A percentile compares a stretch with the other conserved stretches of the same genome.
These are phyloP conservation scores for Nannoperca australis DNA, from an alignment of 2,797 vertebrate genomes.

Conservation along the genomic window DNA sequence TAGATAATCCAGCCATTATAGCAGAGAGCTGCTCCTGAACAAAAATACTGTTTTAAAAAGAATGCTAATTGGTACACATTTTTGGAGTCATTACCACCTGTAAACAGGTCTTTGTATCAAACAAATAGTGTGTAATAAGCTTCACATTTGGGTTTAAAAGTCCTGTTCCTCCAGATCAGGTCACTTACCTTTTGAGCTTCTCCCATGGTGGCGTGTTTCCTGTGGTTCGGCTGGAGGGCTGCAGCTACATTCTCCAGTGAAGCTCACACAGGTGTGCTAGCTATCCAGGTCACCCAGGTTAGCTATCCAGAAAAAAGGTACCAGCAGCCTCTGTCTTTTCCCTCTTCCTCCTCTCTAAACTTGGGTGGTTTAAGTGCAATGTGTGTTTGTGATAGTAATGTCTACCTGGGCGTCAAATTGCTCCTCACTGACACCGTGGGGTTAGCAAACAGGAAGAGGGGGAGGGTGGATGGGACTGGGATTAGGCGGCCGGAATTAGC, in stretches of 20 bases:
- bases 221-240: constrained; percentile 64
- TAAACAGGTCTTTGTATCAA: background rate
- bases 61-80: background rate
- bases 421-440: constrained; percentile 49
- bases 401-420: constrained; percentile 70
- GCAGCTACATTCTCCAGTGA: constrained; percentile 83
- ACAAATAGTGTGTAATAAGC: background rate
- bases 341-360: constrained; percentile 31
- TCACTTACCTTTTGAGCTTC: constrained; percentile 91
- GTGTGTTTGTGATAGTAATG: constrained; percentile 53
- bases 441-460: constrained; percentile 72
- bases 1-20: constrained; percentile 16
- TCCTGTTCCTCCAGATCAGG: constrained; percentile 42
- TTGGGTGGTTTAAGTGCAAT: constrained; percentile 34
- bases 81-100: background rate
- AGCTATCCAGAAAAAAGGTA: constrained; percentile 37
- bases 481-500: constrained; percentile 92
- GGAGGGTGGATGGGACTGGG: constrained; percentile 77
- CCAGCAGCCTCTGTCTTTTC: constrained; percentile 12
- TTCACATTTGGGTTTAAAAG: constrained; percentile 41
- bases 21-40: background rate
- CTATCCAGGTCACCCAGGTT: constrained; percentile 49
- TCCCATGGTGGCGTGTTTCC: constrained; percentile 85
- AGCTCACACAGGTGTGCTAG: constrained; percentile 59
- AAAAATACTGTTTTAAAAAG: background rate